Base-by-base conservation (phyloP, 1,140 invertebrate species). In the Agrypnia vestita region DNA sequence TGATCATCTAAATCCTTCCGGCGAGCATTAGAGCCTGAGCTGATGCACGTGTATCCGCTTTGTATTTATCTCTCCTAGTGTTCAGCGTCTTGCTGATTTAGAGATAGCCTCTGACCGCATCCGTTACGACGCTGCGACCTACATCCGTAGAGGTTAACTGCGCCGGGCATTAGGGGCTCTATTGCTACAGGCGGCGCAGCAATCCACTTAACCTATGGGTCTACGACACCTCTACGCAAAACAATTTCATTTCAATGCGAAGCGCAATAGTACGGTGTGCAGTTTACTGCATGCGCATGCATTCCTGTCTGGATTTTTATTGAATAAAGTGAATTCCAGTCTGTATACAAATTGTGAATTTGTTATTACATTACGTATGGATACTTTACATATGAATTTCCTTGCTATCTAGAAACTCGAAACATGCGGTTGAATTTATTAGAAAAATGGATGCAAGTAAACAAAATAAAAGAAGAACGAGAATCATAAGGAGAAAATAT, bases 161-260 rank as follows among this genome's bases (percentile, higher is more conserved):
- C 59, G 25, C 15, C 21, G 59, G 49, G 59, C 59, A 35, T 62
- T 25, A 62, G 59, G 21, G 11, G n/a, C 10, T 43, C 10, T 67
- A 35, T 8, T n/a, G 64, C 46, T 69, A 49, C 64, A 15, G 49
- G 49, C 49, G 64, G 6, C 64, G 44, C n/a, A 49, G 64, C 44
- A 69, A 69, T 69, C 64, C 64, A 69, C 64, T 69, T 69, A 69
- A 17, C 43, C 44, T 49, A 46, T n/a, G 15, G 11, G n/a, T 15
- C 43, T 15, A 49, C 44, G 64, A 69, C 64, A 69, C 17, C 44
- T 69, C 64, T 46, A 49, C 64, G 44, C 15, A 69, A 21, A 62
- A 62, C 64, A 69, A 69, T 19, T 69, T 69, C 64, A 69, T 69
- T 69, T 69, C 43, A 49, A 35, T 1, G 17, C 49, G n/a, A 51